Evolutionary conservation across 1,140 invertebrate species (phyloP).

Genomic region (Ruditapes philippinarum): DNA sequence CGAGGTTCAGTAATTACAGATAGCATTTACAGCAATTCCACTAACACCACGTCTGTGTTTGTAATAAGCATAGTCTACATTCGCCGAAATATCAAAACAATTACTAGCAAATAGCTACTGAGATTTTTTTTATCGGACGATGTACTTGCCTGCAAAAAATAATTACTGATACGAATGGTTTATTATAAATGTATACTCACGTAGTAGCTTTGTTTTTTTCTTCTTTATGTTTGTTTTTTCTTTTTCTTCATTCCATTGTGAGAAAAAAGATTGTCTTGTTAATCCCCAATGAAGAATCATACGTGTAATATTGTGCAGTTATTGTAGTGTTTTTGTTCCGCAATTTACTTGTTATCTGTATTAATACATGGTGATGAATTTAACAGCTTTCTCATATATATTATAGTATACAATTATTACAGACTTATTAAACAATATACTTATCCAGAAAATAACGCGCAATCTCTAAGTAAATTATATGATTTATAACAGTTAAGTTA

Average conservation of each 20-base stretch:
- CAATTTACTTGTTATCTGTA: no score
- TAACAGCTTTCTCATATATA: no score
- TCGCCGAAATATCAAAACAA: conserved; percentile 29
- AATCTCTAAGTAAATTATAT: no score
- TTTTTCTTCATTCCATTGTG: no score
- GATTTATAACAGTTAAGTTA: no score
- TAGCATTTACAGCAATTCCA: not conserved
- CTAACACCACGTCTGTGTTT: not conserved
- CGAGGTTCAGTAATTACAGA: not conserved
- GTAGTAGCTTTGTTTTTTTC: not conserved
- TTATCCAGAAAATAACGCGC: no score
- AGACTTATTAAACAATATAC: no score
- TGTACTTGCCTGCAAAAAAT: not conserved
- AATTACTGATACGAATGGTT: not conserved
- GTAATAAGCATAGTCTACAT: not conserved
- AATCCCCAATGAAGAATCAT: not conserved
- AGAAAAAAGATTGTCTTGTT: not conserved
- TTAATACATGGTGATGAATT: no score
- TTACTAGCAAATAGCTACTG: conserved; percentile 27
- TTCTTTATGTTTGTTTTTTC: not conserved
- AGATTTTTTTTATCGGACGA: conserved; percentile 9
- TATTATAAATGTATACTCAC: not conserved
- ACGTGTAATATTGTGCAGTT: not conserved
- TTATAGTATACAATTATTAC: no score
- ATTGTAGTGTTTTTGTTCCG: not conserved